A percentile compares a stretch with the other conserved stretches of the same genome.
Conservation (phyloP, 2,888 invertebrate genomes). For the Phymatocera aterrima region DNA sequence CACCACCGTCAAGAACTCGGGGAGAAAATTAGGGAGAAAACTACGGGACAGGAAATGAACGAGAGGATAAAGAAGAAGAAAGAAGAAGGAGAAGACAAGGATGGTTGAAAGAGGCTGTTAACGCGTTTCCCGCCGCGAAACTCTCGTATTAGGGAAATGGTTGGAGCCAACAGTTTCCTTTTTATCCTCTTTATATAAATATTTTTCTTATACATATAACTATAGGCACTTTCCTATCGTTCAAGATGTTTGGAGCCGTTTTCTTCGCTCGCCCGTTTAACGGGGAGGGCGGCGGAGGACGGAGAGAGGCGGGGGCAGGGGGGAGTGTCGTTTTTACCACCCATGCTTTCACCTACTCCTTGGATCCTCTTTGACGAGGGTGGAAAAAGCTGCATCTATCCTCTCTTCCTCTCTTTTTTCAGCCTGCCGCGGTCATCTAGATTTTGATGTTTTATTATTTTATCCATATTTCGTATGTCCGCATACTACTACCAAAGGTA, state of each 20-base stretch:
- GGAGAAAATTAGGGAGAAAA: not conserved
- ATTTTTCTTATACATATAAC: not conserved
- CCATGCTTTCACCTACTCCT: not conserved
- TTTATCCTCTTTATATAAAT: conserved; percentile 16
- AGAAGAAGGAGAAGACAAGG: too few relatives aligned
- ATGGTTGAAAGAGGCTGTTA: too few relatives aligned
- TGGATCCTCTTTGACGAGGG: conserved; percentile 12
- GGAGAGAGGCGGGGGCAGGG: too few relatives aligned
- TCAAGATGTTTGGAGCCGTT: not conserved
- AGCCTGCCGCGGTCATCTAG: not conserved
- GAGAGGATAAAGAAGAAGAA: conserved; percentile 51
- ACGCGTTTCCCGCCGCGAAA: conserved; percentile 37
- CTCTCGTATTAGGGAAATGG: conserved; percentile 28
- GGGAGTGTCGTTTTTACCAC: not conserved
- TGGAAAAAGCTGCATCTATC: not conserved
- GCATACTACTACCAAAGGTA: too few relatives aligned
- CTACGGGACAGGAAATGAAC: not conserved
- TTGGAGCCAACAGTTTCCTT: conserved; percentile 20
- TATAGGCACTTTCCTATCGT: not conserved
- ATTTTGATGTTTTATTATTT: not conserved
- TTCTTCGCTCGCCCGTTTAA: conserved; percentile 3
- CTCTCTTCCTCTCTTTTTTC: not conserved
- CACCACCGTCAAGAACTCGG: not conserved
- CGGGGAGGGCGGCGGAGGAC: too few relatives aligned
- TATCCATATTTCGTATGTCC: not conserved